Base-by-base conservation (phyloP, 2,113 vertebrate species). In the Emberiza fucata region DNA sequence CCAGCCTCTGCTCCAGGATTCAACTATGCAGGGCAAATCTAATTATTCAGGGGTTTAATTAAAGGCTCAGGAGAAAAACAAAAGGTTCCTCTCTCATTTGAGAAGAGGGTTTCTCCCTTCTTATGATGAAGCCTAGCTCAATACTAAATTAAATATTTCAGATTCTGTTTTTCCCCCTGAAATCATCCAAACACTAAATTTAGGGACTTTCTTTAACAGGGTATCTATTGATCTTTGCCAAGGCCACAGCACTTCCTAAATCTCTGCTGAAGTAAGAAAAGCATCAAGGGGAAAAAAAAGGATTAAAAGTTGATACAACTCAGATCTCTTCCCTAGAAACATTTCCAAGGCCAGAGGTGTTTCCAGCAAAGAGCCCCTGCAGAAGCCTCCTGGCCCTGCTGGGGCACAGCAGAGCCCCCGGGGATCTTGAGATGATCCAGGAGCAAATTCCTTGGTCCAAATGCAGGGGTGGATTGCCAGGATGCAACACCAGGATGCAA, bases 191-290 rank as follows among this genome's bases (percentile, higher is more conserved):
- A 89, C 47, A 71, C 27, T 63, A 81, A 75, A 84, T 89, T 84
- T 31, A 18, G 35, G 75, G 56, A 15, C 83, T 78, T 66, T 86
- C 63, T 77, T 76, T 81, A 89, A 23, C 39, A 75, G 39, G 39
- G 18, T 63, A 29, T 35, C 77, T 66, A 66, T 54, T 51, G 78
- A 89, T 94, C 84, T 84, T 68, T 37, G 35, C 84, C 92, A 87
- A 94, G 73, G 93, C 92, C 61, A 25, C 48, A 89, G 70, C 73
- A 31, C 56, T 87, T 81, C 84, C 85, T 68, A 92, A 87, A 96
- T 89, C 84, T 50, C 69, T 20, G 47, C 69, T n/a, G 48, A 61
- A 91, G 56, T 42, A 65, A 75, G 24, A 39, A 84, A 63, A 94
- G 6, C 42, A 23, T 20, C 3, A 0, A 37, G 22, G 5, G 22